These are phyloP conservation scores for Gonatopus flavifemur DNA, from an alignment of 1,140 invertebrate genomes.

Conservation along the genomic window DNA sequence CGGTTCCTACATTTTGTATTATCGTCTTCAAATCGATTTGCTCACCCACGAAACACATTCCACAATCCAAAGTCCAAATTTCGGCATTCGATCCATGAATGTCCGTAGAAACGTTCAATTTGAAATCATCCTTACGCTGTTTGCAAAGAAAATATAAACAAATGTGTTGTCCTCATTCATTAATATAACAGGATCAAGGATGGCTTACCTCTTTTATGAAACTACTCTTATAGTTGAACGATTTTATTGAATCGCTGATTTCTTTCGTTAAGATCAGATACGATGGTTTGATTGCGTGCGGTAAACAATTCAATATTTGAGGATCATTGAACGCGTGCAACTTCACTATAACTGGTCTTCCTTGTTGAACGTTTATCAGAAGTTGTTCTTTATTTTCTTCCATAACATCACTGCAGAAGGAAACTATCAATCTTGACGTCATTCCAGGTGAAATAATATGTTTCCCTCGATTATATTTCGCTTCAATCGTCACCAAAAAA, in stretches of 20 bases:
- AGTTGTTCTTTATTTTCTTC: constrained; percentile 32
- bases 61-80: constrained; percentile 36
- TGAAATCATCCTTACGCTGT: not conserved
- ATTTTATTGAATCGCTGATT: not conserved
- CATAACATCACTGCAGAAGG: constrained; percentile 28
- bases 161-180: not conserved
- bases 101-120: not conserved
- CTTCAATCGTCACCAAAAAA: constrained; percentile 28
- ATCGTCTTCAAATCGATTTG: constrained; percentile 16
- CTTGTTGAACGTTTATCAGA: constrained; percentile 29
- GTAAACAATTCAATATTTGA: constrained; percentile 33
- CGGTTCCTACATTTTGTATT: constrained; percentile 39
- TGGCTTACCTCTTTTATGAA: not conserved
- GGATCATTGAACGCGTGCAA: constrained; percentile 31
- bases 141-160: not conserved
- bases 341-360: constrained; percentile 28
- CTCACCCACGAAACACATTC: constrained; percentile 40
- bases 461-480: constrained; percentile 6
- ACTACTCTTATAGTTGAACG: not conserved
- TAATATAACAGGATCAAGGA: not conserved
- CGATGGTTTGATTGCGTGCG: too few relatives aligned
- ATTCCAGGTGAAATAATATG: constrained; percentile 41
- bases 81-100: not conserved
- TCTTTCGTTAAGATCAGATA: too few relatives aligned
- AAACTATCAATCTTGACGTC: constrained; percentile 29